Evolutionary conservation across 2,888 invertebrate species (phyloP), one percentile per base, ranked within the genome.

Genomic region (Priocnemis perturbator): DNA sequence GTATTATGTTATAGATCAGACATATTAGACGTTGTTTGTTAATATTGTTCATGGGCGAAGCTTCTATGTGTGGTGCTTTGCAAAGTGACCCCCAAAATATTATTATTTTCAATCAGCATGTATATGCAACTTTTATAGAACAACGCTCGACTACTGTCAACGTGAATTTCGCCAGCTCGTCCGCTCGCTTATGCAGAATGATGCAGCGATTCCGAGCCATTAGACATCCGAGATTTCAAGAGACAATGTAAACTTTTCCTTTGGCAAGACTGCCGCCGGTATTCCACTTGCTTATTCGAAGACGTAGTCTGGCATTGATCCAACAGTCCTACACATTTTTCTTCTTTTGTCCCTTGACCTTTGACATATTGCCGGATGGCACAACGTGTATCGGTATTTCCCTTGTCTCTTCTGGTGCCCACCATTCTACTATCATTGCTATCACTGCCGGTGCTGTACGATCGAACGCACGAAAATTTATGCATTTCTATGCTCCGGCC

Each of bases 161-260:
- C 7, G 7, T 7, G 26, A 26, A 7, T 26, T 37, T 37, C 11
- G 11, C 37, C 7, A 11, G 14, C 37, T 11, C 14, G 37, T 37
- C 3, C 26, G 11, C 7, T 37, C 11, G 37, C 37, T 37, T 37
- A 37, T 37, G 37, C 37, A 11, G 14, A 37, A 37, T 37, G 7
- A 37, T 37, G 53, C 53, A 21, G 52, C 64, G 64, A 77, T 77
- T 77, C 77, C 74, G 64, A 64, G 69, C 74, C 77, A 77, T 77
- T 77, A 76, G 74, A 17, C 5, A 50, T 37, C 57, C 44, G 61
- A 57, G 66, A 63, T 76, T 79, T 80, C 73, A 74, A 74, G 76
- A 71, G 69, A 69, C 67, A 67, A 76, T 74, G 70, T 60, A 70
- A 76, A 80, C 73, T 78, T 73, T 78, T 78, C 73, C 77, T 80